Conservation (phyloP, 1,140 invertebrate genomes). For the Sycophaga agraensis region DNA sequence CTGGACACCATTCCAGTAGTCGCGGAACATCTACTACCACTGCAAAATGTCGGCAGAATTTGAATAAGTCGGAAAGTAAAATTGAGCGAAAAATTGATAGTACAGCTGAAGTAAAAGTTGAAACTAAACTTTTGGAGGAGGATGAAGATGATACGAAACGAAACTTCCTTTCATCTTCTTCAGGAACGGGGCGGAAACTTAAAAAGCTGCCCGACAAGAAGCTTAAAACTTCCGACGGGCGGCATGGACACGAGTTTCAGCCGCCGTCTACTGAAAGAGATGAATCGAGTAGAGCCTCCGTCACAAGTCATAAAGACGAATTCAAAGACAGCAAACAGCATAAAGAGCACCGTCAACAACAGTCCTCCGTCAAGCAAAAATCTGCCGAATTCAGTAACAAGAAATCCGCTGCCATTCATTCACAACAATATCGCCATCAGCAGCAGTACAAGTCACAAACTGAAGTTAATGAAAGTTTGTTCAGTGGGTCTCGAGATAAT, state of each 20-base stretch:
- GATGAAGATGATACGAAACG: background rate
- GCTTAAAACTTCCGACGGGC: constrained; percentile 83
- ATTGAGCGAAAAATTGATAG: constrained; percentile 17
- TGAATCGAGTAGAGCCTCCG: constrained; percentile 64
- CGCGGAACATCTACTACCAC: constrained; percentile 30
- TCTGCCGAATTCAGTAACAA: constrained; percentile 20
- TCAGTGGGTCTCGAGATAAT: constrained; percentile 57
- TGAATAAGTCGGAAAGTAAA: background rate
- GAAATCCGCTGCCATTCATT: constrained; percentile 33
- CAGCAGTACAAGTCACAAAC: constrained; percentile 63
- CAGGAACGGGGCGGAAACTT: constrained; percentile 59
- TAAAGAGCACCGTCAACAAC: constrained; percentile 38
- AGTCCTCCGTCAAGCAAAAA: constrained; percentile 25
- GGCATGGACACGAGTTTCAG: constrained; percentile 73
- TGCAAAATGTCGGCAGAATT: constrained; percentile 14
- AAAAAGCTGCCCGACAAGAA: constrained; percentile 77
- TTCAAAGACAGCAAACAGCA: constrained; percentile 32
- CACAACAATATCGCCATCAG: constrained; percentile 48
- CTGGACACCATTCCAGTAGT: constrained; percentile 26
- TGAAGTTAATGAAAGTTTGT: constrained; percentile 53
- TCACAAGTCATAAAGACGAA: constrained; percentile 46
- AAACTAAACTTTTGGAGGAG: constrained; percentile 1
- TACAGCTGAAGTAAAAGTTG: constrained; percentile 24
- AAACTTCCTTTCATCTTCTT: constrained; percentile 23
- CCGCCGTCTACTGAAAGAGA: constrained; percentile 73